Evolutionary conservation across 2,113 vertebrate species (phyloP).

Genomic region (Xyliphius kryptos): DNA sequence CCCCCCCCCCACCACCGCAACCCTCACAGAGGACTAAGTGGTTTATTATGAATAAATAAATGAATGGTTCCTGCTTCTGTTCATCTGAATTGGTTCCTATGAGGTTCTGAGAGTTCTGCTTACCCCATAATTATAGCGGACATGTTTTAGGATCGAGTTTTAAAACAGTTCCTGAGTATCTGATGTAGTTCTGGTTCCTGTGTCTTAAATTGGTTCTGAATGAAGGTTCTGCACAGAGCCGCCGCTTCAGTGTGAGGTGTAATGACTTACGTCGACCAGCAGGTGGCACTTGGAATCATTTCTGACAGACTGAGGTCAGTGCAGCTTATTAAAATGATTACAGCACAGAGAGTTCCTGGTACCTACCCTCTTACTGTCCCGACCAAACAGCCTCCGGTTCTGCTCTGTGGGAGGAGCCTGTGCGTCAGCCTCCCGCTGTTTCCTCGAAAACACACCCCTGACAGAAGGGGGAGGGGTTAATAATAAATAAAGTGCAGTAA

Average conservation of each 20-base stretch:
- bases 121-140: no score
- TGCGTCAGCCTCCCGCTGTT: conserved; percentile 65
- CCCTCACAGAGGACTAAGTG: no score
- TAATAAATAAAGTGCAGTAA: no score
- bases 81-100: no score
- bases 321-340: no score
- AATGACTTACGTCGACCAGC: background rate
- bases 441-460: conserved; percentile 85
- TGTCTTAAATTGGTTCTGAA: background rate
- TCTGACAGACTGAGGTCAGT: no score
- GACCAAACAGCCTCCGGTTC: conserved; percentile 89
- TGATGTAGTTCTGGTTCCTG: background rate
- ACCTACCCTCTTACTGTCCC: conserved; percentile 39
- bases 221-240: background rate
- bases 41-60: no score
- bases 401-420: conserved; percentile 67
- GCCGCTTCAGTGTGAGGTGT: background rate
- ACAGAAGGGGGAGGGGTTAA: conserved; percentile 23
- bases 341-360: no score
- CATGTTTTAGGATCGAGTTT: no score
- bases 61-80: no score
- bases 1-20: no score
- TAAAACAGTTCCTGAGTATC: background rate
- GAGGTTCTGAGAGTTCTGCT: no score
- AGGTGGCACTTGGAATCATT: background rate